Base-by-base conservation (phyloP, 2,797 vertebrate genomes). In the Chrysocyon brachyurus region DNA sequence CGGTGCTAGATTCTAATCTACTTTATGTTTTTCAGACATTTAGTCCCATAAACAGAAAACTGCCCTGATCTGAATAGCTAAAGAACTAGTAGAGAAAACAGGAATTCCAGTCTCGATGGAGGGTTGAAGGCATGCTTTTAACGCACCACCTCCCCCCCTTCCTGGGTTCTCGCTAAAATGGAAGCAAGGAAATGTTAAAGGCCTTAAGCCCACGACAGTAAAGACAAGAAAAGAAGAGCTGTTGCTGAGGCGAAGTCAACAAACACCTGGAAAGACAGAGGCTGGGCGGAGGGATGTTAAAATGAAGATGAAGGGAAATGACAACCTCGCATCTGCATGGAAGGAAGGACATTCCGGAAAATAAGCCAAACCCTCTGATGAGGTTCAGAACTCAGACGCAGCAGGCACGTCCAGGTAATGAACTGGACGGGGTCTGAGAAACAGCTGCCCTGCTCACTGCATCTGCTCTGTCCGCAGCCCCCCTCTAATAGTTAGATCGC, bases 351-450 rank as follows among this genome's bases (percentile, higher is more conserved):
- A 0, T n/a, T 24, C 26, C 73, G 57, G 73, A 21, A 57, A 24
- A 81, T 63, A 16, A 6, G 31, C 49, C 28, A 28, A 33, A 26
- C 12, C 10, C 22, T 31, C 73, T 19, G 24, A 2, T 3, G 24
- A 70, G 56, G 46, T 19, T 49, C 15, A 4, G 26, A 33, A 22
- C 12, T 17, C 56, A 82, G 56, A 40, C 73, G 36, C 33, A 26
- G 4, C 75, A 36, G 21, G 73, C 28, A 22, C 0, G 2, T n/a
- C 1, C 5, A 12, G 3, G 3, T 2, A 19, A 28, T 4, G 2
- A 92, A 26, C 28, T 1, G 19, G 57, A 95, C 68, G 2, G 0
- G 10, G 2, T 22, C 8, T 14, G 16, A 21, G 10, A 10, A 56
- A 12, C 33, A 11, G 28, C 33, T 7, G n/a, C 64, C 46, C 14